Evolutionary conservation across 1,140 invertebrate genomes (phyloP).

Genomic region (Bombus breviceps): DNA sequence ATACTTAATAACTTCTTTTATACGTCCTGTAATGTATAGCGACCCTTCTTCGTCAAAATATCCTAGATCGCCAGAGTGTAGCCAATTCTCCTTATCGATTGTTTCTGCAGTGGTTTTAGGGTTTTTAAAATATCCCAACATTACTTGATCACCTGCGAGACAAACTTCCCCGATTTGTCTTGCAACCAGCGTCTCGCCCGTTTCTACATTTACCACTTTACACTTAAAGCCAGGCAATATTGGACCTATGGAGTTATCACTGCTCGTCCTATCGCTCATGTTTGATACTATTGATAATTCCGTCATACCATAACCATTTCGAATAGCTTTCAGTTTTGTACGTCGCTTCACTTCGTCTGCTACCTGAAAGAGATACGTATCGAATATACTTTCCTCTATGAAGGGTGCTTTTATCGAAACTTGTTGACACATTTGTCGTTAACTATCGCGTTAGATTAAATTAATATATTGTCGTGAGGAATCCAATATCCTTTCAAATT

Average conservation of each 20-base stretch:
- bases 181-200: constrained; percentile 71
- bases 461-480: neutral
- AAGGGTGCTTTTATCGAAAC: neutral
- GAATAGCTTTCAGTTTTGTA: constrained; percentile 73
- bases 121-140: constrained; percentile 72
- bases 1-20: constrained; percentile 85
- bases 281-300: constrained; percentile 84
- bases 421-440: neutral
- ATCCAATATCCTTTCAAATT: neutral
- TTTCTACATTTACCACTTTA: constrained; percentile 77
- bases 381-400: neutral
- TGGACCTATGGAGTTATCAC: constrained; percentile 1
- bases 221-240: constrained; percentile 30
- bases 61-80: constrained; percentile 77
- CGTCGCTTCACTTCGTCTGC: constrained; percentile 16
- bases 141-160: constrained; percentile 72
- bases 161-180: constrained; percentile 80
- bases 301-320: constrained; percentile 88
- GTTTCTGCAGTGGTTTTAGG: constrained; percentile 79
- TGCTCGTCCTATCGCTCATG: neutral
- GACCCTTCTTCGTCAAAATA: constrained; percentile 78
- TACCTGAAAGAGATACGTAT: constrained; percentile 13
- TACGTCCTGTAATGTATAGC: constrained; percentile 83
- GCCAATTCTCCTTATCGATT: constrained; percentile 82
- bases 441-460: neutral